Evolutionary conservation across 2,797 vertebrate genomes (phyloP), one percentile per base, ranked within the genome.

Genomic region (Acropternis orthonyx): DNA sequence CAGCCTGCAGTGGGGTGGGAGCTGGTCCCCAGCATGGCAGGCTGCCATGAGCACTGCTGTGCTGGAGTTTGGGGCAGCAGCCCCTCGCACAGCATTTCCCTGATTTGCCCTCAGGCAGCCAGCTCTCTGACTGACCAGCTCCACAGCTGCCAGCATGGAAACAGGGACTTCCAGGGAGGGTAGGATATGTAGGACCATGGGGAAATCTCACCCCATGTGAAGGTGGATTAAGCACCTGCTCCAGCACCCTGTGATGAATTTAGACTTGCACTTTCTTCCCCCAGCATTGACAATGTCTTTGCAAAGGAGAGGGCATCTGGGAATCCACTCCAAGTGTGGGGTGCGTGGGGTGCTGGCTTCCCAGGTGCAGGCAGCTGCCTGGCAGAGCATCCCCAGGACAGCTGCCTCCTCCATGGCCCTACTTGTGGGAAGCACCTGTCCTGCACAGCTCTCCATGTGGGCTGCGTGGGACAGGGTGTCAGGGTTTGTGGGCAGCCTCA

Each of bases 91-190:
- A 58, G 59, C 34, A 44, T 16, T 12, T 1, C 18, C 28, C 23
- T n/a, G n/a, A 30, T 52, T 49, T 7, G 1, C 9, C 28, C 27
- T 34, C 13, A 62, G 32, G 52, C 58, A 78, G 52, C 37, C 3
- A 0, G 18, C 15, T 81, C 39, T 55, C 39, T 4, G 3, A 7
- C 30, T 8, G 6, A 36, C 28, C 58, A 46, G 58, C 37, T 36
- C 36, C 8, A 2, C 15, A 36, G 49, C n/a, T 10, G 2, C 27
- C 3, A 14, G 44, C 2, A 0, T 5, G 19, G 51, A 32, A 56
- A 55, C 2, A 3, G 0, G 1, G 39, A 30, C 19, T 27, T 2
- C 7, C 3, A 20, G 44, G 0, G 1, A 77, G 28, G 12, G 5
- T 37, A 56, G 19, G 41, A 10, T 4, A 3, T 5, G 26, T 15